These are phyloP conservation scores for Pempheris klunzingeri DNA, from an alignment of 2,797 vertebrate genomes.

Conservation along the genomic window DNA sequence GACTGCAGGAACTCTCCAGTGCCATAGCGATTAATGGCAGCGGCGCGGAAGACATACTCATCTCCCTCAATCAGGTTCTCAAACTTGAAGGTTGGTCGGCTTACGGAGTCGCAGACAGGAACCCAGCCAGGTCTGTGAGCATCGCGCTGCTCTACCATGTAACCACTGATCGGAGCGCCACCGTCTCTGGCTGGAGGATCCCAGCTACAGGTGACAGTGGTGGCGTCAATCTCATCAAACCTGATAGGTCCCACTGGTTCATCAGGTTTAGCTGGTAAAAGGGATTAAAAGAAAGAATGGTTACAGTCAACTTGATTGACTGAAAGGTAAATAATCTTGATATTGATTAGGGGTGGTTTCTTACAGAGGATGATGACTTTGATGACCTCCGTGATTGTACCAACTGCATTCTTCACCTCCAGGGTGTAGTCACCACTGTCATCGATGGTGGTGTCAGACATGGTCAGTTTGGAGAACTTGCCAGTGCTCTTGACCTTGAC, in stretches of 20 bases:
- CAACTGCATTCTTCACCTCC: constrained; percentile 94
- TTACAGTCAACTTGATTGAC: neutral
- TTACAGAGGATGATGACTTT: constrained; percentile 97
- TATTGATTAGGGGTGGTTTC: constrained; percentile 44
- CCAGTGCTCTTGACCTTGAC: constrained; percentile 91
- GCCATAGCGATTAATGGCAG: constrained; percentile 95
- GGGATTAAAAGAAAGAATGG: neutral
- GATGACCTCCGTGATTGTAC: constrained; percentile 90
- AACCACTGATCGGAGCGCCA: constrained; percentile 94
- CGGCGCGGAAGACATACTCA: constrained; percentile 97
- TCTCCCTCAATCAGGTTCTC: constrained; percentile 93
- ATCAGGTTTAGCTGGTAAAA: constrained; percentile 93
- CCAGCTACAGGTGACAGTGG: constrained; percentile 93
- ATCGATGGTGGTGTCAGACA: constrained; percentile 93
- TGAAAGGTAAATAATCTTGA: neutral
- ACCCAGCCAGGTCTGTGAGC: constrained; percentile 98
- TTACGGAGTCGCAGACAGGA: constrained; percentile 94
- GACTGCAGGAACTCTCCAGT: constrained; percentile 96
- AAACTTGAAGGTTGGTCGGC: constrained; percentile 93
- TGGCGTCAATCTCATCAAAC: constrained; percentile 94
- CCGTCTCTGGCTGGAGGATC: constrained; percentile 93
- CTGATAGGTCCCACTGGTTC: constrained; percentile 91
- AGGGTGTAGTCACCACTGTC: constrained; percentile 94
- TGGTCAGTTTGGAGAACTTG: constrained; percentile 91
- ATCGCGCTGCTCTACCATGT: constrained; percentile 96